Evolutionary conservation across 2,797 vertebrate genomes (phyloP).

Genomic region (Menidia menidia): DNA sequence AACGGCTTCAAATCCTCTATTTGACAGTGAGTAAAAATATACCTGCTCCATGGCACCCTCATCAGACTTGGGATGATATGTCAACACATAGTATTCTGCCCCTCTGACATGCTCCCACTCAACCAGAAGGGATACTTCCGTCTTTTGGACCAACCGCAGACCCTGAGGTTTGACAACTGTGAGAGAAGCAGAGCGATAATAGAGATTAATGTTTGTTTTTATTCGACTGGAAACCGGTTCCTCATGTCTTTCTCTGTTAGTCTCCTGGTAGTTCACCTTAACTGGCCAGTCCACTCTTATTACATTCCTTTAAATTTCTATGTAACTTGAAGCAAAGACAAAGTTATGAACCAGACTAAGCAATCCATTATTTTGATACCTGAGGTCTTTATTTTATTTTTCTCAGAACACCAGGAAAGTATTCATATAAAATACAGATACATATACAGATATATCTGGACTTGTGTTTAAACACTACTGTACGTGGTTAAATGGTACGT

Average conservation of each 20-base stretch:
- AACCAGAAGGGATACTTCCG: conserved; percentile 85
- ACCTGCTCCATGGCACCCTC: conserved; percentile 73
- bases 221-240: not conserved
- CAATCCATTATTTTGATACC: conserved; percentile 14
- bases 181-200: conserved; percentile 15
- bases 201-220: conserved; percentile 7
- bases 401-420: conserved; percentile 14
- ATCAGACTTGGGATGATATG: conserved; percentile 82
- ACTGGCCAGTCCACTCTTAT: not conserved
- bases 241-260: not conserved
- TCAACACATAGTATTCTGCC: conserved; percentile 87
- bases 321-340: not conserved
- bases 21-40: not conserved
- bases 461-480: conserved; percentile 5
- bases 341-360: conserved; percentile 6
- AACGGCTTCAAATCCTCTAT: not conserved
- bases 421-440: not conserved
- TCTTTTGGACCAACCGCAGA: conserved; percentile 81
- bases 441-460: too few species aligned
- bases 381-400: conserved; percentile 12
- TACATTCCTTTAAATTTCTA: not conserved
- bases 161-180: conserved; percentile 85
- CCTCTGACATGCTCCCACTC: conserved; percentile 85
- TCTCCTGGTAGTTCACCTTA: not conserved
- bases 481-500: conserved; percentile 32